Evolutionary conservation across 1,140 invertebrate species (phyloP).

Genomic region (Dreissena polymorpha): DNA sequence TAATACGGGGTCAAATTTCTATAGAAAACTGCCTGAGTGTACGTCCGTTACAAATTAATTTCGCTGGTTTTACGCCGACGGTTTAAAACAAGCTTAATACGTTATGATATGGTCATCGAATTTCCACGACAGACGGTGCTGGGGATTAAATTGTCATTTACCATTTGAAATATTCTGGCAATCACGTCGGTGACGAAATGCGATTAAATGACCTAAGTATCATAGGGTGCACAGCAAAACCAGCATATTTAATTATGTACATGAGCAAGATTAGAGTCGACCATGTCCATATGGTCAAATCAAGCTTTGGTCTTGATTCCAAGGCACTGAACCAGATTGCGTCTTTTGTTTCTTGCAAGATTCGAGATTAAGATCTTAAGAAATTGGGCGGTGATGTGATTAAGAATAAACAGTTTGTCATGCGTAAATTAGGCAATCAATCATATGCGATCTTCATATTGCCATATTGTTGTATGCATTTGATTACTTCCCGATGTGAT

Average conservation of each 20-base stretch:
- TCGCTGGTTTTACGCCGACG: no score
- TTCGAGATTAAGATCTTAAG: no score
- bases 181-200: slow-evolving; percentile 49
- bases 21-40: neutral
- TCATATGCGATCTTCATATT: no score
- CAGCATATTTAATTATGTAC: slow-evolving; percentile 58
- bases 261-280: slow-evolving; percentile 39
- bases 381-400: no score
- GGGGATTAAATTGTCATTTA: slow-evolving; percentile 53
- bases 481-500: no score
- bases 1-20: slow-evolving; percentile 2
- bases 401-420: neutral
- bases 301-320: neutral
- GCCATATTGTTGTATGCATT: no score
- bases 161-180: slow-evolving; percentile 51
- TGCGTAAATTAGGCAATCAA: neutral
- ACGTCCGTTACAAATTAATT: slow-evolving; percentile 22
- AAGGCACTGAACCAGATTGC: no score
- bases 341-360: no score
- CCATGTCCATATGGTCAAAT: slow-evolving; percentile 37
- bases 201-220: no score
- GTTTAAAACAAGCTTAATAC: no score
- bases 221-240: slow-evolving; percentile 47
- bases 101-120: slow-evolving; percentile 44
- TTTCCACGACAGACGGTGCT: slow-evolving; percentile 47